Evolutionary conservation across 1,140 invertebrate genomes (phyloP), one percentile per base, ranked within the genome.

Genomic region (Chrysopa pallens): DNA sequence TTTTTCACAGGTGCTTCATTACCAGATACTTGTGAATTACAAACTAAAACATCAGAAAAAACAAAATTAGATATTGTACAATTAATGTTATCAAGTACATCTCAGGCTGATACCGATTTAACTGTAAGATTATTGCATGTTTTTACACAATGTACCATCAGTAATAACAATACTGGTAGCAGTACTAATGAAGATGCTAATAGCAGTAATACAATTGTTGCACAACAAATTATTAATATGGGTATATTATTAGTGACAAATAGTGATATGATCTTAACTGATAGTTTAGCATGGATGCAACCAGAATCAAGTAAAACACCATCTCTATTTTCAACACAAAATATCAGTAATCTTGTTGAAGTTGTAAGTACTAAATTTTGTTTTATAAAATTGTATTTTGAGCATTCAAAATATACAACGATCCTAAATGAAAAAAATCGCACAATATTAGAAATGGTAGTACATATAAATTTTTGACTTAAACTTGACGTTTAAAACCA

Each of bases 271-370:
- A 51, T 60, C 12, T 45, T 65, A 23, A 50, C 58, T 7, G 48
- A 55, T 13, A 60, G 61, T 31, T 49, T 62, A 27, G 53, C 58
- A 4, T 65, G 63, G 61, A 43, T 66, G 8, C 39, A 61, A 29
- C 49, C 59, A 13, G 46, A 50, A 7, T 54, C 42, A 15, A 49
- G 56, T 35, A 49, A 59, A 44, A 44, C 41, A 8, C 61, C 61
- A 6, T 28, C 41, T 3, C 48, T 59, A 36, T 44, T 53, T 36
- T 50, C 41, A 13, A 58, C 63, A 41, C 62, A 66, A 47, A 42
- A 50, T n/a, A 57, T 64, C 47, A 62, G 54, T 43, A 63, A 64
- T 52, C 53, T 67, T 38, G 57, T 67, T 6, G 57, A 61, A 50
- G 53, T 66, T 42, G 64, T 66, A 48, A 56, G 58, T 56, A n/a